A percentile compares a stretch with the other conserved stretches of the same genome.
Conservation (phyloP, 1,140 invertebrate genomes). For the Delia radicum region DNA sequence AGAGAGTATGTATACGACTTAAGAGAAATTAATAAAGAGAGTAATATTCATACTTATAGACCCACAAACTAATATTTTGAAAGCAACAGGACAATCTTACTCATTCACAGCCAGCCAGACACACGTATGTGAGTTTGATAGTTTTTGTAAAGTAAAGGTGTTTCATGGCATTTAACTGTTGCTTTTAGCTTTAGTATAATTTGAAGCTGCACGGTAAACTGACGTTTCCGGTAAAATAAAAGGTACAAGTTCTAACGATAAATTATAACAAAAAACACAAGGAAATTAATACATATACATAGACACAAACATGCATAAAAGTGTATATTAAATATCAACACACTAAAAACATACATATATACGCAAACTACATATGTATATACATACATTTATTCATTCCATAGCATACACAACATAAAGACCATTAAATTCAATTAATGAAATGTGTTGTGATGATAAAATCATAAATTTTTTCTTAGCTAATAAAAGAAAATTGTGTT, state of each 20-base stretch:
- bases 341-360: no score
- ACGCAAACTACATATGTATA: no score
- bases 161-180: constrained; percentile 14
- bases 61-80: neutral
- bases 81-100: neutral
- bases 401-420: no score
- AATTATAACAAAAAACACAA: neutral
- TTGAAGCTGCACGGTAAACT: constrained; percentile 18
- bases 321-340: no score
- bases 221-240: constrained; percentile 14
- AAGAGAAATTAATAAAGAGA: neutral
- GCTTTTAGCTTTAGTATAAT: constrained; percentile 7
- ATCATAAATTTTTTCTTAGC: no score
- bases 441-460: no score
- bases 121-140: neutral
- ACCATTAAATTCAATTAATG: no score
- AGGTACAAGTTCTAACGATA: neutral
- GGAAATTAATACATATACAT: neutral
- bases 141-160: neutral
- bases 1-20: neutral
- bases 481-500: no score
- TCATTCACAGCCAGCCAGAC: neutral
- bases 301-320: neutral
- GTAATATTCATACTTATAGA: neutral
- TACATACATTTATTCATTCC: no score